Evolutionary conservation across 2,888 invertebrate genomes (phyloP).

Genomic region (Priocnemis perturbator): DNA sequence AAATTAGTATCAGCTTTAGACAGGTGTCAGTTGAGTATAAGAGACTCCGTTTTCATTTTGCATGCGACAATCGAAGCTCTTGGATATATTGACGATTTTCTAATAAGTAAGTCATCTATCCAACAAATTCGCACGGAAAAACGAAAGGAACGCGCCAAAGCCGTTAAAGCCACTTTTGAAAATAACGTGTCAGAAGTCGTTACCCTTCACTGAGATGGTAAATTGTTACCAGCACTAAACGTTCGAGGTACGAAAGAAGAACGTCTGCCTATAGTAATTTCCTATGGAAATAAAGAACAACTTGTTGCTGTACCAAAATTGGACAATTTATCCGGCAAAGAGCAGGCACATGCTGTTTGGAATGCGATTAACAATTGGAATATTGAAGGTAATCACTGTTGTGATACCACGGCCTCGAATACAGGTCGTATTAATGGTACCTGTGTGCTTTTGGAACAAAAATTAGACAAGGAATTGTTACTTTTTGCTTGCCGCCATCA

Average conservation of each 20-base stretch:
- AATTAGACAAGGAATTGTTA: too few species aligned
- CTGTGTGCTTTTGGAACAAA: too few species aligned
- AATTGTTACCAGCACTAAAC: conserved; percentile 18
- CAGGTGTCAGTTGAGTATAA: conserved; percentile 25
- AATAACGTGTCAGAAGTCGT: too few species aligned
- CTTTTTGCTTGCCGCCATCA: too few species aligned
- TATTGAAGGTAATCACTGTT: conserved; percentile 19
- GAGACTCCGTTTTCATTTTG: conserved; percentile 24
- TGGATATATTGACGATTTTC: too few species aligned
- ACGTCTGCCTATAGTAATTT: conserved; percentile 19
- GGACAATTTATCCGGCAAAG: conserved; percentile 13
- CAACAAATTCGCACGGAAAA: too few species aligned
- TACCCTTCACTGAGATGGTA: conserved; percentile 25
- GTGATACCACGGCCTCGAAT: conserved; percentile 30
- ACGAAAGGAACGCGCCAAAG: too few species aligned
- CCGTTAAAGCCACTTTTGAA: too few species aligned
- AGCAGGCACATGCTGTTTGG: conserved; percentile 21
- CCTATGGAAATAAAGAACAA: conserved; percentile 23
- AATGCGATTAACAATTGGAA: conserved; percentile 17
- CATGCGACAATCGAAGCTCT: too few species aligned
- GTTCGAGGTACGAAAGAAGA: conserved; percentile 15
- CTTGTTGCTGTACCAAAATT: conserved; percentile 30
- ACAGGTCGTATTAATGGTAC: too few species aligned
- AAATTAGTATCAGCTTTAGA: conserved; percentile 40
- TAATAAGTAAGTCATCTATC: too few species aligned